Conservation (phyloP, 2,797 vertebrate species). For the Agapornis canus region DNA sequence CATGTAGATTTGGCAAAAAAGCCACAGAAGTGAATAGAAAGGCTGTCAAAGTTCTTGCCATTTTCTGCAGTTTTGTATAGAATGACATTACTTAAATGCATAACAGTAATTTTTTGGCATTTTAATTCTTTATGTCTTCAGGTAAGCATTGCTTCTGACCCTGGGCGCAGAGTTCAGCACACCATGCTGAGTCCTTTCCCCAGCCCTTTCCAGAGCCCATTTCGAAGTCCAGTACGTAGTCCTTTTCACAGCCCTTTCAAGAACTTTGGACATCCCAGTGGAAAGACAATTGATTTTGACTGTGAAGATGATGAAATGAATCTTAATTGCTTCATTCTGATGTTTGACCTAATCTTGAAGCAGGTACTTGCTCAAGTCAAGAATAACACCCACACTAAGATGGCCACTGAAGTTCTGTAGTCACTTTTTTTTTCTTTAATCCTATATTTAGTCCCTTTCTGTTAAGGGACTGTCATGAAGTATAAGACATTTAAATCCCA, state of each 20-base stretch:
- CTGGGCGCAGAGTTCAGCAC: constrained; percentile 90
- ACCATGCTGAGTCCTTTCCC: constrained; percentile 94
- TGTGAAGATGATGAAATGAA: constrained; percentile 99
- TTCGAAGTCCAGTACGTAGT: constrained; percentile 88
- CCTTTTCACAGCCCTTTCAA: constrained; percentile 92
- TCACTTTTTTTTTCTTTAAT: neutral
- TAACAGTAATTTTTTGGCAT: neutral
- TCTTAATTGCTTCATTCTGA: constrained; percentile 98
- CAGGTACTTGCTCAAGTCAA: constrained; percentile 81
- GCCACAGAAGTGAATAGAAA: neutral
- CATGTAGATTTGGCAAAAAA: neutral
- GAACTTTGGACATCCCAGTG: constrained; percentile 89
- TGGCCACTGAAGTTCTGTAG: neutral
- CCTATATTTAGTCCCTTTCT: neutral
- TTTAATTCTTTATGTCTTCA: constrained; percentile 58
- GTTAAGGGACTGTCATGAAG: neutral
- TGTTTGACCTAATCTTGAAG: constrained; percentile 98
- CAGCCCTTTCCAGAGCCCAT: constrained; percentile 96
- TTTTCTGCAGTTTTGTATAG: neutral
- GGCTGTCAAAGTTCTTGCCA: neutral
- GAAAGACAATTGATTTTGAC: constrained; percentile 91
- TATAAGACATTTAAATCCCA: neutral
- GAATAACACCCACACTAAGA: neutral
- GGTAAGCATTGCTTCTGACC: constrained; percentile 97
- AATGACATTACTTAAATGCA: neutral